Conservation (phyloP, 2,888 invertebrate species). For the Lumbricus terrestris region DNA sequence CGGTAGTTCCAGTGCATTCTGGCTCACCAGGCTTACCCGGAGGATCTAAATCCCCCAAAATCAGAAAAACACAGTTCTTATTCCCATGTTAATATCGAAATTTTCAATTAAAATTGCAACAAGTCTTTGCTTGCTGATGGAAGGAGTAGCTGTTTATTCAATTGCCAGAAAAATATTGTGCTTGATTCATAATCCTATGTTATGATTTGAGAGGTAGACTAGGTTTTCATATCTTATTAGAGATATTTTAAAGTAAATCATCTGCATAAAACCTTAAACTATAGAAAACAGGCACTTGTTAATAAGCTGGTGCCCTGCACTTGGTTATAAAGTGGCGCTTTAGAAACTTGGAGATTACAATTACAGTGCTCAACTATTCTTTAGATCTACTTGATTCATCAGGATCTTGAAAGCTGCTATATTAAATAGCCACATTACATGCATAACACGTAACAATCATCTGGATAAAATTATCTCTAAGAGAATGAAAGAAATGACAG, state of each 20-base stretch:
- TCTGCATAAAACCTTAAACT: not conserved
- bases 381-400: no score
- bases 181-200: not conserved
- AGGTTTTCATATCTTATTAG: no score
- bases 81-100: not conserved
- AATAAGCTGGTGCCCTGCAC: no score
- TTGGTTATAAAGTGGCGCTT: no score
- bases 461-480: not conserved
- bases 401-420: no score
- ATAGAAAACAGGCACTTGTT: no score
- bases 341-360: no score
- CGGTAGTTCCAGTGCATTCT: slow-evolving; percentile 79
- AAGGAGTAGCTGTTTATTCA: not conserved
- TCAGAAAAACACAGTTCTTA: not conserved
- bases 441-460: not conserved
- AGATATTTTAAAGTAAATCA: not conserved
- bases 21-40: slow-evolving; percentile 88
- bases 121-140: not conserved
- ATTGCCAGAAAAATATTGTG: not conserved
- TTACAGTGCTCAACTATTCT: no score
- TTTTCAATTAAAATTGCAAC: not conserved
- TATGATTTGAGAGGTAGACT: not conserved
- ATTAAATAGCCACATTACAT: no score
- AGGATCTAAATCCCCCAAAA: slow-evolving; percentile 65
- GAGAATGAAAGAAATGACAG: not conserved